Base-by-base conservation (phyloP, 2,113 vertebrate genomes). In the Labeo catla region DNA sequence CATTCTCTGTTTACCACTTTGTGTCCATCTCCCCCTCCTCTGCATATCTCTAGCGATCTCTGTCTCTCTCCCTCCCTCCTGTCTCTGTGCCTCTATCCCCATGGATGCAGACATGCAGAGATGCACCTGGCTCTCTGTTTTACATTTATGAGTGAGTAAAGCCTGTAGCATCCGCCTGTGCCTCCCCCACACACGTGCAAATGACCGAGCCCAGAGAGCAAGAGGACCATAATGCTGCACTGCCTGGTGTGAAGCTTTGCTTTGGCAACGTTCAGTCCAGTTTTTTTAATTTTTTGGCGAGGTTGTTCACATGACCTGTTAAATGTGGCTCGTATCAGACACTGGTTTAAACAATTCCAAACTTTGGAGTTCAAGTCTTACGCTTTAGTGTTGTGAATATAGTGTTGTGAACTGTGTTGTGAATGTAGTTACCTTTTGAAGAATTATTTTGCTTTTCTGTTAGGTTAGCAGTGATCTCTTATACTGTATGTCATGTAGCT, bases 71-170 rank as follows among this genome's bases (percentile, higher is more conserved):
- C 59, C 47, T 45, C 61, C 47, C 12, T 39, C 4, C 13, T 77
- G 50, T 47, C 2, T 13, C 8, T 49, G 23, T 84, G 21, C 34
- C 9, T 63, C 12, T 61, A 11, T 83, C 50, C 15, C 36, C 54
- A 28, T 68, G 39, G 68, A 68, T 57, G 52, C 21, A 39, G 61
- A 52, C 86, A 82, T 74, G 61, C 54, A 54, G 82, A 84, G 83
- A 19, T 89, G 88, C 93, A 94, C 92, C 94, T 94, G 93, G 90
- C 88, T 78, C 85, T 82, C 92, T 92, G 86, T 92, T 94, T 93
- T 93, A 89, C 91, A 94, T 92, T 93, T 91, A 93, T 92, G 89
- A 93, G 91, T 92, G 90, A 76, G 91, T 93, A 77, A 92, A 89
- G 90, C 59, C 78, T 63, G 78, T 68, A 88, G 87, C 91, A 92